These are phyloP conservation scores for Omphaloscelis lunosa DNA, from an alignment of 2,888 invertebrate genomes.

Conservation along the genomic window DNA sequence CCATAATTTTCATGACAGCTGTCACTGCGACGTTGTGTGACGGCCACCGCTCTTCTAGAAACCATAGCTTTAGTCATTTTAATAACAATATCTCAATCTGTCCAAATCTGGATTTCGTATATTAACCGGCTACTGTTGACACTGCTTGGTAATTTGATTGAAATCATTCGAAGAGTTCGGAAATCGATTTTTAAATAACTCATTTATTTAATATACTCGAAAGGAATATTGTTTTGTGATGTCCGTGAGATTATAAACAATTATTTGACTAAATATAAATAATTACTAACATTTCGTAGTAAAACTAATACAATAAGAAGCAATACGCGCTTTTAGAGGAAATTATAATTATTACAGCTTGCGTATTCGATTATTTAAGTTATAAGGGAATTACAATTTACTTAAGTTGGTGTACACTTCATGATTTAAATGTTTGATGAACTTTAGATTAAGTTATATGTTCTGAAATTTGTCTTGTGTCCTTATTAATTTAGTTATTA, in stretches of 20 bases:
- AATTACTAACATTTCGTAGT: conserved; percentile 68
- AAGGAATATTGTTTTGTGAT: conserved; percentile 48
- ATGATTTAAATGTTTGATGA: conserved; percentile 41
- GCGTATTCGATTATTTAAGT: conserved; percentile 58
- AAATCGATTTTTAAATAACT: conserved; percentile 7
- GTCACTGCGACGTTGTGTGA: background rate
- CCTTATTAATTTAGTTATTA: conserved; percentile 15
- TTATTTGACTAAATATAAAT: conserved; percentile 75
- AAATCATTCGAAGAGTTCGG: conserved; percentile 6
- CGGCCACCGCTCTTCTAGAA: background rate
- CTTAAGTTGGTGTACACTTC: conserved; percentile 65
- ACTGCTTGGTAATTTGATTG: conserved; percentile 12
- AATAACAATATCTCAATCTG: conserved; percentile 15
- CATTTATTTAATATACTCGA: conserved; percentile 22
- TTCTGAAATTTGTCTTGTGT: background rate
- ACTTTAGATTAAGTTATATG: background rate
- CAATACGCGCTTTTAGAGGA: conserved; percentile 62
- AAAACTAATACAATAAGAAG: conserved; percentile 66
- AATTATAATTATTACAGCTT: conserved; percentile 59
- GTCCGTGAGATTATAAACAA: conserved; percentile 72
- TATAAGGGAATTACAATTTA: conserved; percentile 59
- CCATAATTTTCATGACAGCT: too few species aligned
- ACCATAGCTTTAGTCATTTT: background rate
- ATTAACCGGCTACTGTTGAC: conserved; percentile 4
- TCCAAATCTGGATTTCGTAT: conserved; percentile 12